Evolutionary conservation across 2,113 vertebrate species (phyloP).

Genomic region (Ranitomeya variabilis): DNA sequence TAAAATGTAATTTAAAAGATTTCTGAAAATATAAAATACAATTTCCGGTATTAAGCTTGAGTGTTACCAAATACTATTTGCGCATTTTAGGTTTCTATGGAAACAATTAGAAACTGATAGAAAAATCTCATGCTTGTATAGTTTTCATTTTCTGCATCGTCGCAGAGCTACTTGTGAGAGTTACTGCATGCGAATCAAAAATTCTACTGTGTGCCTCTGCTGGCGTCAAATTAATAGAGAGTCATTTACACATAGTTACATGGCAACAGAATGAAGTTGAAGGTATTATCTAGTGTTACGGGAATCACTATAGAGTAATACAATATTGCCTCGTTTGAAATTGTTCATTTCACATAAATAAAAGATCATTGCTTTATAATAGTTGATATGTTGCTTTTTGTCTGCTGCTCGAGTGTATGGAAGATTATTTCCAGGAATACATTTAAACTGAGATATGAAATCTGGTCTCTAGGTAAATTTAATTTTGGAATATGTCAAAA

Average conservation of each 20-base stretch:
- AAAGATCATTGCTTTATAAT: conserved; percentile 3
- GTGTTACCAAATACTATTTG: background rate
- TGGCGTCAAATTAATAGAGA: conserved; percentile 36
- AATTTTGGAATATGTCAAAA: background rate
- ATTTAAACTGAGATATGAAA: background rate
- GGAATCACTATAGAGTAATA: background rate
- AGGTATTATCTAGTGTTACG: background rate
- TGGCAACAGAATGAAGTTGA: conserved; percentile 15
- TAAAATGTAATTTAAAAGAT: conserved; percentile 2
- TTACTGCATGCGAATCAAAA: conserved; percentile 23
- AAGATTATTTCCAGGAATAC: background rate
- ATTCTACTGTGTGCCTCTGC: conserved; percentile 35
- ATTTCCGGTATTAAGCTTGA: conserved; percentile 46
- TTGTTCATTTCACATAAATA: conserved; percentile 1
- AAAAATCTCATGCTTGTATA: conserved; percentile 38
- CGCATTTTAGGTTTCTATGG: conserved; percentile 22
- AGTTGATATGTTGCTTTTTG: conserved; percentile 1
- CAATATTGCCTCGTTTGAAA: background rate
- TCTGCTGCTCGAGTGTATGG: background rate
- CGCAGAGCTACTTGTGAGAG: conserved; percentile 40
- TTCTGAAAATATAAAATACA: conserved; percentile 22
- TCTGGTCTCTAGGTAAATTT: background rate
- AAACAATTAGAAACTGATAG: conserved; percentile 60
- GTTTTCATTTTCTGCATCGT: conserved; percentile 57
- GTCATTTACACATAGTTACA: conserved; percentile 12